These are phyloP conservation scores for Matsumurasca onukii DNA, from an alignment of 1,140 invertebrate species.

Conservation along the genomic window DNA sequence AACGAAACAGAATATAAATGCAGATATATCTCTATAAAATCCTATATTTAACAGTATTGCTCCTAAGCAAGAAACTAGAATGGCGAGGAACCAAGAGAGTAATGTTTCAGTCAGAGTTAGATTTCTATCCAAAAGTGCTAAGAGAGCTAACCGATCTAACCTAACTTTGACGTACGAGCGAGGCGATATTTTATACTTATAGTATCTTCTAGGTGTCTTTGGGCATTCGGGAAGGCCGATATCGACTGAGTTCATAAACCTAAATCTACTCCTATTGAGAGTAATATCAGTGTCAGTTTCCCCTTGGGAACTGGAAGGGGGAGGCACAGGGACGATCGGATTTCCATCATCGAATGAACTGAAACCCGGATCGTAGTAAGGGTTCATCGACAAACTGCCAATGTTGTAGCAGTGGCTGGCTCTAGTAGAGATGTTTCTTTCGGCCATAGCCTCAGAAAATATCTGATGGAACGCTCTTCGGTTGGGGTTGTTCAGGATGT, in stretches of 20 bases:
- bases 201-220: constrained; percentile 40
- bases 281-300: constrained; percentile 45
- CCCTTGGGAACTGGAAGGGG: constrained; percentile 41
- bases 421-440: background rate
- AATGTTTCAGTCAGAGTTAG: constrained; percentile 82
- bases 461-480: constrained; percentile 25
- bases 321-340: constrained; percentile 30
- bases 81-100: constrained; percentile 79
- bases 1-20: constrained; percentile 95
- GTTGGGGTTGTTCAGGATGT: constrained; percentile 24
- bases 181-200: constrained; percentile 52
- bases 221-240: constrained; percentile 35
- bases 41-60: constrained; percentile 78
- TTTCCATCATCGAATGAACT: constrained; percentile 24
- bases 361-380: constrained; percentile 18
- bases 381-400: constrained; percentile 14
- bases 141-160: constrained; percentile 88
- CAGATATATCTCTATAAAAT: constrained; percentile 89
- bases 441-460: background rate
- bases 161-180: constrained; percentile 72
- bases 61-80: constrained; percentile 84
- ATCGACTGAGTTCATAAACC: constrained; percentile 42
- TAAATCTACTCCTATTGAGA: constrained; percentile 40
- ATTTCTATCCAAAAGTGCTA: constrained; percentile 93
- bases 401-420: background rate